A percentile compares a stretch with the other conserved stretches of the same genome.
These are phyloP conservation scores for Neotoma lepida DNA, from an alignment of 2,113 vertebrate genomes.

Conservation along the genomic window DNA sequence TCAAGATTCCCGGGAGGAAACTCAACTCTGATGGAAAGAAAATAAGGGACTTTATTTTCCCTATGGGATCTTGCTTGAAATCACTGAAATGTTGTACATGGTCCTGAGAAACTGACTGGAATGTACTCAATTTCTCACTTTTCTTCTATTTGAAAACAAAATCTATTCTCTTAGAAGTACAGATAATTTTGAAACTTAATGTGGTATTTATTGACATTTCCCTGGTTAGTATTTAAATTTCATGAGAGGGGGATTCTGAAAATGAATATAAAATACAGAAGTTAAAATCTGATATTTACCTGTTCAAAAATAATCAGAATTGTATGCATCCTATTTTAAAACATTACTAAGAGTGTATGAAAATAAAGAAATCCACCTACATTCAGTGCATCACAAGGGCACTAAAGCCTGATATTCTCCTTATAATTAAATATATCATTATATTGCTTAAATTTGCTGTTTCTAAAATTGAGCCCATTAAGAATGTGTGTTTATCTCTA, in stretches of 20 bases:
- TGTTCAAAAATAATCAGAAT: constrained; percentile 49
- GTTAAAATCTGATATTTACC: constrained; percentile 39
- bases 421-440: constrained; percentile 66
- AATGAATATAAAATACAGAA: constrained; percentile 19
- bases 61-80: constrained; percentile 74
- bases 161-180: constrained; percentile 64
- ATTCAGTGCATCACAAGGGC: constrained; percentile 36
- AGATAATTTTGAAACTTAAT: constrained; percentile 62
- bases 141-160: constrained; percentile 40
- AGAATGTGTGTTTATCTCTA: constrained; percentile 51
- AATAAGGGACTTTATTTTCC: constrained; percentile 69
- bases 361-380: constrained; percentile 30
- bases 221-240: constrained; percentile 56
- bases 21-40: constrained; percentile 86
- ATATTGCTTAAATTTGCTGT: constrained; percentile 43
- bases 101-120: constrained; percentile 47
- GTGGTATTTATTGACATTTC: constrained; percentile 47
- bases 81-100: constrained; percentile 48
- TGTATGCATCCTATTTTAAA: not conserved
- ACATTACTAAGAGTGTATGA: constrained; percentile 37
- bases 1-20: constrained; percentile 87
- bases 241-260: constrained; percentile 34
- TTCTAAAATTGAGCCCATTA: constrained; percentile 34
- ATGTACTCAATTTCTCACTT: constrained; percentile 61
- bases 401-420: constrained; percentile 29